Evolutionary conservation across 2,797 vertebrate species (phyloP), one percentile per base, ranked within the genome.

Genomic region (Scomberomorus guttatus): DNA sequence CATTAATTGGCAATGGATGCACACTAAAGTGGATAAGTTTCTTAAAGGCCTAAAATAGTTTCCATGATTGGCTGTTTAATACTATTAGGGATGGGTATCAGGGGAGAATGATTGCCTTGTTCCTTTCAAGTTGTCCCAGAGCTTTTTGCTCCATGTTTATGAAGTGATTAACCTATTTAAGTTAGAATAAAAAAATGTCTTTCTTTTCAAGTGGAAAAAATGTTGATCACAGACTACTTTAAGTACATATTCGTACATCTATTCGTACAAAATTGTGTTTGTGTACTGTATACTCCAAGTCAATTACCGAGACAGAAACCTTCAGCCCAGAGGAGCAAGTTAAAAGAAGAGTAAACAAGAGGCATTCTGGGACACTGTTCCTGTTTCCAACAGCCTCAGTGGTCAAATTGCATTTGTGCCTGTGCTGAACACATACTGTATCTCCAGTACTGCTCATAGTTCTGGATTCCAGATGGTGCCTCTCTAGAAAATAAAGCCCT

Each of bases 1-100:
- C 66, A 85, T 90, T 88, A 90, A 54, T 59, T 55, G 44, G 37
- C 50, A 37, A 66, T 20, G 55, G 62, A 85, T 55, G 59, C 39
- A 73, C 55, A 77, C 79, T 76, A 69, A 87, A 88, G 42, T 79
- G 80, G 64, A 44, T 56, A 72, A n/a, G 39, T 84, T 90, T 72
- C 56, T 63, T 52, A 64, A 68, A 72, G 29, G 78, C 79, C 58
- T 61, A 73, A 85, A 92, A 88, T 57, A 79, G 70, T 76, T 88
- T 77, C 70, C 71, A 80, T 88, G 70, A 76, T 25, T 62, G 69
- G 63, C 80, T 34, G 70, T 92, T 90, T 87, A 75, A 77, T 80
- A 81, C 76, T 34, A 80, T 89, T 87, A 82, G 82, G 66, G 58
- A 76, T 69, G 79, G 52, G 37, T 64, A 72, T 79, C 83, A n/a